Evolutionary conservation across 1,140 invertebrate genomes (phyloP).

Genomic region (Hetaerina americana): DNA sequence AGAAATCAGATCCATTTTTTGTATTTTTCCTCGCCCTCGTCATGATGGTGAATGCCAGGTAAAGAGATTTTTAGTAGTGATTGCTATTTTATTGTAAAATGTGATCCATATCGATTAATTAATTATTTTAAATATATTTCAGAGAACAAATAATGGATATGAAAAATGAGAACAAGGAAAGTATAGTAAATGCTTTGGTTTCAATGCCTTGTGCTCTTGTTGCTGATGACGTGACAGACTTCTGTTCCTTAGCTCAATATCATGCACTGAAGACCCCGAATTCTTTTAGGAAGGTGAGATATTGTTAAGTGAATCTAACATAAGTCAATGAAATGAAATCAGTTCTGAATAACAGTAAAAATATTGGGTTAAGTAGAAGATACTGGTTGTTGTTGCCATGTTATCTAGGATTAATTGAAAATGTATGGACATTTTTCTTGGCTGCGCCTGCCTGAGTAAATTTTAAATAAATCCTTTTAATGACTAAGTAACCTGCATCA

Average conservation of each 20-base stretch:
- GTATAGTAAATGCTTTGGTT: conserved; percentile 57
- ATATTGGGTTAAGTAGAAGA: no score
- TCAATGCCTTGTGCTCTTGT: conserved; percentile 74
- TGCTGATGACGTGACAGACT: conserved; percentile 91
- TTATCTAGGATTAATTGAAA: no score
- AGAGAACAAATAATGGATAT: conserved; percentile 75
- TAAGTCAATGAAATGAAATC: no score
- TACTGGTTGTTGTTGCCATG: no score
- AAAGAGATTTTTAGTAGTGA: no score
- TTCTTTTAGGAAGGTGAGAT: conserved; percentile 64
- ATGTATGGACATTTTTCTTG: no score
- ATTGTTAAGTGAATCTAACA: no score
- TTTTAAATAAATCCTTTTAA: no score
- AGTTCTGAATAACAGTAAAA: no score
- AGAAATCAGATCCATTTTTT: conserved; percentile 91
- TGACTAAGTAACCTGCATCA: no score
- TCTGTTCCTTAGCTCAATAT: conserved; percentile 90
- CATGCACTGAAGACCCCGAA: conserved; percentile 83
- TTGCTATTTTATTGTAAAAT: conserved; percentile 6
- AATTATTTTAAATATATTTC: conserved; percentile 10
- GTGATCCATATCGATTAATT: neutral
- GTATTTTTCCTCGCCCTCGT: conserved; percentile 91
- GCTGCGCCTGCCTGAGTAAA: no score
- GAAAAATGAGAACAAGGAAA: conserved; percentile 56
- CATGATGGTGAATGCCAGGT: conserved; percentile 90